Evolutionary conservation across 2,113 vertebrate species (phyloP), one percentile per base, ranked within the genome.

Genomic region (Planiliza haematocheilus): DNA sequence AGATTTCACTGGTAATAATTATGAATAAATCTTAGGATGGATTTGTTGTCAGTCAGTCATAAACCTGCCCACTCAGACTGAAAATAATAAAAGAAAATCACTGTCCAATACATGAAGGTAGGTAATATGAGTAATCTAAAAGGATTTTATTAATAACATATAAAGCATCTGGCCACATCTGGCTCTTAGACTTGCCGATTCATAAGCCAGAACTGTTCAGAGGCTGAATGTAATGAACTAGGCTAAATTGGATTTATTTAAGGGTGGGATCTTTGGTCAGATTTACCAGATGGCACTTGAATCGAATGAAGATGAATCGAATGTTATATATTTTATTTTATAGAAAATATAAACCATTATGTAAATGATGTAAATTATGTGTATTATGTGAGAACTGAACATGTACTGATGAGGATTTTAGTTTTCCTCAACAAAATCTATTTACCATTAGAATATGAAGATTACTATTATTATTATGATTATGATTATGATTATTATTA

Each of bases 101-200:
- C 48, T 13, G 4, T 7, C 36, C 18, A 9, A 16, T 30, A 9
- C 11, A 62, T 16, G 48, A 10, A 36, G 4, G 11, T 17, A 45
- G n/a, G 11, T 37, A 24, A 55, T 59, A 10, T 38, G 0, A 57
- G 39, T 9, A 11, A 16, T 36, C 8, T 13, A 24, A 55, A 63
- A 46, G 18, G 51, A 62, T 79, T 64, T 65, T 70, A 72, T 53
- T 63, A 64, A 67, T 66, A 38, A 42, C 24, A 56, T 49, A 7
- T 50, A 58, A 72, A 56, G 17, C 37, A 61, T 68, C 34, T 70
- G 51, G 17, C 18, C 63, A 65, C 58, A 66, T 60, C 67, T 76
- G 77, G 70, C 37, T 36, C 18, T 21, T 55, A 13, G 0, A 64
- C 48, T 55, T 72, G 8, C 38, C 45, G 41, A 8, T 73, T 73